phyloP scores from a whole-genome alignment of 2,888 invertebrate species.

The Dasypolia templi region DNA sequence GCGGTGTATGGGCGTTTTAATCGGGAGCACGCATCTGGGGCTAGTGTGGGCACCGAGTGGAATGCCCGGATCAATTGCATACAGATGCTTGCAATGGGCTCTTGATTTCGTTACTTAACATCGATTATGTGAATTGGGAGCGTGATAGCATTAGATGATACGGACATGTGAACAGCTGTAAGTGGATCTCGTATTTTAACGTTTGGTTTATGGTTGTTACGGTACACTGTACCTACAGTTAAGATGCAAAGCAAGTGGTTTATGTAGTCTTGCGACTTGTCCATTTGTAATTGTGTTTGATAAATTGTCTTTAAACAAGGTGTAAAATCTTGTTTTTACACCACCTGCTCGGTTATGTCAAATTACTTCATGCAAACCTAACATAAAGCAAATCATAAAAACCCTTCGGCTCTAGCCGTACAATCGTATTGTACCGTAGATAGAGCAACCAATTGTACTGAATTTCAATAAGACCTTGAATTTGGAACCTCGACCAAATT shows the following conservation, averaged over 20 bases:
- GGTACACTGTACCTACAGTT: not conserved
- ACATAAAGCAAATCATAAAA: too few relatives aligned
- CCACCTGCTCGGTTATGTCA: too few relatives aligned
- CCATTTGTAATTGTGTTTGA: not conserved
- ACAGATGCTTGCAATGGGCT: slow-evolving; percentile 75
- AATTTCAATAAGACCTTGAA: too few relatives aligned
- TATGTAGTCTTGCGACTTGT: not conserved
- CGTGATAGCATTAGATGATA: slow-evolving; percentile 62
- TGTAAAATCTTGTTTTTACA: not conserved
- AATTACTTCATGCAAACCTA: too few relatives aligned
- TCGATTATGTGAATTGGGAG: slow-evolving; percentile 71
- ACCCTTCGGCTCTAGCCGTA: too few relatives aligned
- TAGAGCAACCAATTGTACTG: too few relatives aligned
- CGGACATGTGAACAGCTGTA: slow-evolving; percentile 49
- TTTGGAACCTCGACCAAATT: too few relatives aligned
- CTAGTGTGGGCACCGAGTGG: slow-evolving; percentile 64
- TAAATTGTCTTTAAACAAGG: not conserved
- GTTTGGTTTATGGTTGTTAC: slow-evolving; percentile 8
- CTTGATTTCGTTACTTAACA: slow-evolving; percentile 74
- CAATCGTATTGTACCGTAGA: too few relatives aligned
- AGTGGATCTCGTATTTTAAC: slow-evolving; percentile 25
- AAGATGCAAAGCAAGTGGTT: not conserved
- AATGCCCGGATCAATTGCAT: slow-evolving; percentile 77
- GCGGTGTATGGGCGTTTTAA: slow-evolving; percentile 64
- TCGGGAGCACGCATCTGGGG: slow-evolving; percentile 63